Evolutionary conservation across 1,140 invertebrate genomes (phyloP).

Genomic region (Drosophila kurseongensis): DNA sequence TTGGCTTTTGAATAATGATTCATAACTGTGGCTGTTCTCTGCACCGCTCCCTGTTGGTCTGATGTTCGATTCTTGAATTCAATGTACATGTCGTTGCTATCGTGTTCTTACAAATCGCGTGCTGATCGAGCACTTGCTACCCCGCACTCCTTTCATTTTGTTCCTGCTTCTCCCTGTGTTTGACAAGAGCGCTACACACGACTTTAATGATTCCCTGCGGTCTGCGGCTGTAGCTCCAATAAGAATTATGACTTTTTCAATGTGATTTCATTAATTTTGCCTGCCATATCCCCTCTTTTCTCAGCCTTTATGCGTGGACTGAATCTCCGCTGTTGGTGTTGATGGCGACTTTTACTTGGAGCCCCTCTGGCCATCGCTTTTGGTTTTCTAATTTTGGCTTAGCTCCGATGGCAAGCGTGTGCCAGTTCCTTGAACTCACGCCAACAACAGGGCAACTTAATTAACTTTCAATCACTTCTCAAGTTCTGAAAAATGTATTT

Average conservation of each 20-base stretch:
- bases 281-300: neutral
- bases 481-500: constrained; percentile 31
- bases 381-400: constrained; percentile 46
- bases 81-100: constrained; percentile 81
- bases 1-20: constrained; percentile 72
- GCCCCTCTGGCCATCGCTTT: constrained; percentile 43
- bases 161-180: constrained; percentile 43
- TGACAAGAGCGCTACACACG: constrained; percentile 78
- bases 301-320: constrained; percentile 1
- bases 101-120: constrained; percentile 80
- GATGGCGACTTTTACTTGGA: constrained; percentile 75
- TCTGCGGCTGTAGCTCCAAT: constrained; percentile 49
- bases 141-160: constrained; percentile 17
- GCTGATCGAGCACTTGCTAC: constrained; percentile 62
- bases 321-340: constrained; percentile 71
- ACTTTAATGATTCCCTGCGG: constrained; percentile 79
- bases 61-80: constrained; percentile 67
- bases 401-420: constrained; percentile 23
- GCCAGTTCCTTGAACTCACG: constrained; percentile 72
- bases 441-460: constrained; percentile 59
- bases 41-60: constrained; percentile 32
- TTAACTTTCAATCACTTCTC: constrained; percentile 69
- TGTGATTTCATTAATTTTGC: constrained; percentile 79
- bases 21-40: constrained; percentile 53
- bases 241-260: constrained; percentile 81